A percentile compares a stretch with the other conserved stretches of the same genome.
Conservation (phyloP, 2,113 vertebrate species). For the Odocoileus hemionus region DNA sequence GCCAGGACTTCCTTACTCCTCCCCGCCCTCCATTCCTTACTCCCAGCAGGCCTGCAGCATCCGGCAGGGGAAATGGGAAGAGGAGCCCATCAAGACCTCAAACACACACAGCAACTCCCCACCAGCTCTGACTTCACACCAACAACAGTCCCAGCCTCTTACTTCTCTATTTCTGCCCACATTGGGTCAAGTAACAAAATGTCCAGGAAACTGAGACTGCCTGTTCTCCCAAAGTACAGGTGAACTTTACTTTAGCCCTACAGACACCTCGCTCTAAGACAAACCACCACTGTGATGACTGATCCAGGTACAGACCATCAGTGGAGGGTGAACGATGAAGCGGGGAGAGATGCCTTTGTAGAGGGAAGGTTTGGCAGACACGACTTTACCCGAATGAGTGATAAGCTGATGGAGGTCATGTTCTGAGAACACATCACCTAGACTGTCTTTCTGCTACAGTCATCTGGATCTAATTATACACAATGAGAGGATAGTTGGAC, state of each 20-base stretch:
- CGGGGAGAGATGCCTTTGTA: background rate
- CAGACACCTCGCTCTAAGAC: background rate
- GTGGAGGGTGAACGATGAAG: background rate
- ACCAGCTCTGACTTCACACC: background rate
- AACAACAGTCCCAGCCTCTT: no score
- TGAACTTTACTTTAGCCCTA: background rate
- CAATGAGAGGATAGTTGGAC: background rate
- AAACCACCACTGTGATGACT: background rate
- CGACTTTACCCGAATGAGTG: background rate
- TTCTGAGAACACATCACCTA: background rate
- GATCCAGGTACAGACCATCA: background rate
- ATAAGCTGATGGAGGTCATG: background rate
- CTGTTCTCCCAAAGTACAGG: background rate
- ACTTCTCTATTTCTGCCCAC: background rate
- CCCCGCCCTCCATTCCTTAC: background rate
- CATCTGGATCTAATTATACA: background rate
- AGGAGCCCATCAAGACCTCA: background rate
- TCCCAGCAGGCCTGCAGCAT: background rate
- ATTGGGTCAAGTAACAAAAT: background rate
- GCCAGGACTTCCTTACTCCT: background rate
- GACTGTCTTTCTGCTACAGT: background rate
- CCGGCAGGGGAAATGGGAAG: fast-evolving
- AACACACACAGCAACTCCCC: background rate
- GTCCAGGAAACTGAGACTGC: background rate
- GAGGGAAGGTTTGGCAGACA: background rate